Evolutionary conservation across 1,140 invertebrate genomes (phyloP).

Genomic region (Diorhabda carinulata): DNA sequence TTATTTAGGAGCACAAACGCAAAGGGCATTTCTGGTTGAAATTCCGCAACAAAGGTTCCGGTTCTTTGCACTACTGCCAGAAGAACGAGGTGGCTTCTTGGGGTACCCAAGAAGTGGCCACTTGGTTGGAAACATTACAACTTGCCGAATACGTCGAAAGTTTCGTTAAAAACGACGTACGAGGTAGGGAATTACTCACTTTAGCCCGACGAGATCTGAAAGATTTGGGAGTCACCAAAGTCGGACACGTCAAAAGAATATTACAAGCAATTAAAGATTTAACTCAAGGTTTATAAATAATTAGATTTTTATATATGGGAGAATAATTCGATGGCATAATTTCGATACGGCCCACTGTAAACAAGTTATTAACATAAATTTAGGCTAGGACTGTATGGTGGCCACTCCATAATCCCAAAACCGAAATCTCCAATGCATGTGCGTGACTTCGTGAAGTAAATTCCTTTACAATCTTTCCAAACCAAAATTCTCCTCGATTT

Average conservation of each 20-base stretch:
- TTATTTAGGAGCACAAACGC: constrained; percentile 52
- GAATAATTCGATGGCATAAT: no score
- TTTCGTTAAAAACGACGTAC: constrained; percentile 86
- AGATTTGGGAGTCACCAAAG: constrained; percentile 87
- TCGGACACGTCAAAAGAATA: constrained; percentile 92
- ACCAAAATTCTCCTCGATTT: no score
- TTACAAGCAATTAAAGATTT: constrained; percentile 88
- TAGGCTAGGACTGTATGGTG: no score
- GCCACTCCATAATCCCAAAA: no score
- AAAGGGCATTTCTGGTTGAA: constrained; percentile 59
- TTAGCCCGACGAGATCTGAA: constrained; percentile 81
- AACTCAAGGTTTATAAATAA: constrained; percentile 45
- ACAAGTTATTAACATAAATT: no score
- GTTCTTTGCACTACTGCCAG: constrained; percentile 47
- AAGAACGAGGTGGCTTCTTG: constrained; percentile 56
- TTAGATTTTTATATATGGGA: background rate
- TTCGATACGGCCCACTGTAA: no score
- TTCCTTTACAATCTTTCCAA: no score
- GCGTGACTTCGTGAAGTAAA: background rate
- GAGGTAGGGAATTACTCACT: constrained; percentile 82
- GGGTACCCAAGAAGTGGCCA: constrained; percentile 69
- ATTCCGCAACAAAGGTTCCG: constrained; percentile 50
- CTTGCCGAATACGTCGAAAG: constrained; percentile 81
- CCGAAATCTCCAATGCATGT: no score
- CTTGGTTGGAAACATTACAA: constrained; percentile 85